phyloP scores from a whole-genome alignment of 2,888 invertebrate species.

The Parnassius mnemosyne region DNA sequence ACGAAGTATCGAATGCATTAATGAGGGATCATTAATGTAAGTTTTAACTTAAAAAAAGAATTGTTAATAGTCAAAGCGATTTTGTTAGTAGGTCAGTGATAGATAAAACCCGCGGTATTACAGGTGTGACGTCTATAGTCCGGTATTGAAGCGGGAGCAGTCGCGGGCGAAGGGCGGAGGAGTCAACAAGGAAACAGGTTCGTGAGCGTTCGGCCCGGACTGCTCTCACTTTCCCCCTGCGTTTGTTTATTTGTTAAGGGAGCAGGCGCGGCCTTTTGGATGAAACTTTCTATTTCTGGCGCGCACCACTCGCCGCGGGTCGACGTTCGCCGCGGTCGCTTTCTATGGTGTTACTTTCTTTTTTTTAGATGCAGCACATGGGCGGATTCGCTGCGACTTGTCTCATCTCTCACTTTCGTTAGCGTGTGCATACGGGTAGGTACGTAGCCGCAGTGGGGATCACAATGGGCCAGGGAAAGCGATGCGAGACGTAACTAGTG shows the following conservation, averaged over 20 bases:
- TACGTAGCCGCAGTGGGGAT: conserved; percentile 42
- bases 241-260: conserved; percentile 77
- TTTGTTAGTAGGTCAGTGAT: conserved; percentile 67
- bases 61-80: conserved; percentile 55
- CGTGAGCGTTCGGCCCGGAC: conserved; percentile 46
- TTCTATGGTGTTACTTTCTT: conserved; percentile 78
- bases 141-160: conserved; percentile 29
- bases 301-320: conserved; percentile 67
- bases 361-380: conserved; percentile 58
- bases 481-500: conserved; percentile 60
- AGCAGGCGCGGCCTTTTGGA: conserved; percentile 64
- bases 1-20: conserved; percentile 5
- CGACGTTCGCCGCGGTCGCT: conserved; percentile 71
- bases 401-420: conserved; percentile 49
- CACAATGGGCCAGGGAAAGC: conserved; percentile 71
- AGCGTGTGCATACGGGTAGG: conserved; percentile 32
- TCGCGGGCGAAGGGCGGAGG: conserved; percentile 33
- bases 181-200: conserved; percentile 61
- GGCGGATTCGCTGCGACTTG: conserved; percentile 39
- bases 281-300: conserved; percentile 78
- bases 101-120: conserved; percentile 43
- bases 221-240: conserved; percentile 73
- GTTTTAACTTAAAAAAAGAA: conserved; percentile 32
- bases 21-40: conserved; percentile 16
- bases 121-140: conserved; percentile 40